phyloP scores from a whole-genome alignment of 2,888 invertebrate genomes.

The Hypomecis atomaria region DNA sequence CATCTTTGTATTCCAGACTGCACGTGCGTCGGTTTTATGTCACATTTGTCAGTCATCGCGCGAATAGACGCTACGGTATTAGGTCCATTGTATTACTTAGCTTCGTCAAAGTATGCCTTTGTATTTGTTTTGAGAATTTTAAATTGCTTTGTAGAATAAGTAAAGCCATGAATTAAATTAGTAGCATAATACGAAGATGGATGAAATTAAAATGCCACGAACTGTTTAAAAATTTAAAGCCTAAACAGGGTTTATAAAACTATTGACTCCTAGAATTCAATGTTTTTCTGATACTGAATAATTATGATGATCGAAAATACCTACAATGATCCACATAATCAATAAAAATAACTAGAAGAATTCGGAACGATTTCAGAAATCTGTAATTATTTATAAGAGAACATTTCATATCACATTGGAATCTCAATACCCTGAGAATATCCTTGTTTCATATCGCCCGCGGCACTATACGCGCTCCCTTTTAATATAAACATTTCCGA shows the following conservation, averaged over 20 bases:
- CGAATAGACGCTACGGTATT: conserved; percentile 37
- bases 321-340: no score
- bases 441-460: neutral
- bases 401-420: neutral
- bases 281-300: no score
- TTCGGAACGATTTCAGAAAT: neutral
- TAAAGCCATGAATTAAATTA: conserved; percentile 4
- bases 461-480: neutral
- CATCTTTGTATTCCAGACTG: conserved; percentile 39
- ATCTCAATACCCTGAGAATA: neutral
- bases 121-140: conserved; percentile 11
- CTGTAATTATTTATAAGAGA: neutral
- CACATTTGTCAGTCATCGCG: conserved; percentile 39
- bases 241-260: no score
- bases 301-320: no score
- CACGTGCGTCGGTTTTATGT: conserved; percentile 21
- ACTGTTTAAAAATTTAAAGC: no score
- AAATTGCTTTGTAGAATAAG: neutral
- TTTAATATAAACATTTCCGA: neutral
- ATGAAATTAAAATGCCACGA: neutral
- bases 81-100: conserved; percentile 33
- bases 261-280: no score
- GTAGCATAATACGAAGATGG: neutral
- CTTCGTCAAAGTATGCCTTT: conserved; percentile 13
- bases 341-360: no score